These are phyloP conservation scores for Micromys minutus DNA, from an alignment of 2,113 vertebrate genomes.

Conservation along the genomic window DNA sequence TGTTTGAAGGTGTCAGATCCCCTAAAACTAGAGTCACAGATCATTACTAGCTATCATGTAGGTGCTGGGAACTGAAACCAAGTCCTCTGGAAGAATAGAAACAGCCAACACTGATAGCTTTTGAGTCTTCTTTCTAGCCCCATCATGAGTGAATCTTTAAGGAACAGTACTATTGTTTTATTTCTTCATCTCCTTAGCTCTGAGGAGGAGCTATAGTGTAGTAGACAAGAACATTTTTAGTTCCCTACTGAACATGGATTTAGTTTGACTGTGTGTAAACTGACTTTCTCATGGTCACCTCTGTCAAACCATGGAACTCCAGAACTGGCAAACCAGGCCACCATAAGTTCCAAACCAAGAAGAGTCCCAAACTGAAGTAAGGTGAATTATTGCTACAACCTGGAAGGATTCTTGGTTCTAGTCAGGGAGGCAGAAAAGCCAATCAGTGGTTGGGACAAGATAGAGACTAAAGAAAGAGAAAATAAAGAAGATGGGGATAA, in stretches of 20 bases:
- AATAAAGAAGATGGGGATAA: not conserved
- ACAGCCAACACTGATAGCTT: too few relatives aligned
- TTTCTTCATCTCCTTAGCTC: not conserved
- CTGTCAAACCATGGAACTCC: not conserved
- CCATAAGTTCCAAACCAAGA: not conserved
- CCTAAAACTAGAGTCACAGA: not conserved
- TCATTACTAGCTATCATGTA: not conserved
- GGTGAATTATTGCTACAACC: not conserved
- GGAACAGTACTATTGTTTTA: not conserved
- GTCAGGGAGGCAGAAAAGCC: not conserved
- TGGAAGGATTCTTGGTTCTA: not conserved
- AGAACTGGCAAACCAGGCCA: not conserved
- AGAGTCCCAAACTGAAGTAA: not conserved
- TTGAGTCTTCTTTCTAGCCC: not conserved
- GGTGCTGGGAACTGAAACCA: not conserved
- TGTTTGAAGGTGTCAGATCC: not conserved
- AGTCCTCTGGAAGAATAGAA: not conserved
- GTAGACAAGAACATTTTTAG: not conserved
- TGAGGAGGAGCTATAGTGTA: not conserved
- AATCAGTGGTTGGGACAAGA: not conserved
- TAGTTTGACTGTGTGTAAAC: not conserved
- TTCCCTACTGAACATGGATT: not conserved
- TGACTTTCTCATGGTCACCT: not conserved
- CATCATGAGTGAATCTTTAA: not conserved
- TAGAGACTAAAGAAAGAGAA: not conserved